Evolutionary conservation across 2,888 invertebrate genomes (phyloP).

Genomic region (Drosophila quasianomalipes): DNA sequence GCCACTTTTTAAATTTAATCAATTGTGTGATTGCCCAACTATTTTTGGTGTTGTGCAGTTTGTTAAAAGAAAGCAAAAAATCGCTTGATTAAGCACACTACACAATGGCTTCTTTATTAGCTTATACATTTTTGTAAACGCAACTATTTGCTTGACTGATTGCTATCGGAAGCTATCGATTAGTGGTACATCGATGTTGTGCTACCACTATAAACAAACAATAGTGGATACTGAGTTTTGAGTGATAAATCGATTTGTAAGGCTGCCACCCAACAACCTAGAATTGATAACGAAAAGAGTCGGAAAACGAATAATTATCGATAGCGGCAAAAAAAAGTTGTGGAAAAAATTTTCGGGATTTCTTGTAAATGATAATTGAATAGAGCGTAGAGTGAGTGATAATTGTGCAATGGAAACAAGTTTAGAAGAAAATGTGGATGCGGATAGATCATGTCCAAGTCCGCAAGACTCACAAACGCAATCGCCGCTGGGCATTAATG

Average conservation of each 20-base stretch:
- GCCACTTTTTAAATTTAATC: neutral
- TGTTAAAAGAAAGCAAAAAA: neutral
- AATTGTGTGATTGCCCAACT: neutral
- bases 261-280: neutral
- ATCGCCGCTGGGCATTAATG: slow-evolving; percentile 60
- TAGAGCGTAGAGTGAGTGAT: slow-evolving; percentile 12
- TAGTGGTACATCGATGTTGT: neutral
- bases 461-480: slow-evolving; percentile 29
- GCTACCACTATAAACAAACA: neutral
- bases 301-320: slow-evolving; percentile 47
- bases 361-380: slow-evolving; percentile 49
- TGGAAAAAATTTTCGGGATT: slow-evolving; percentile 50
- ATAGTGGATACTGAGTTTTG: neutral
- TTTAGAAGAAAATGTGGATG: slow-evolving; percentile 68
- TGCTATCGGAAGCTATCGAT: neutral
- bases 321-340: slow-evolving; percentile 69
- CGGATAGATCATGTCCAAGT: slow-evolving; percentile 51
- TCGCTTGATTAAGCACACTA: neutral
- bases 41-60: neutral
- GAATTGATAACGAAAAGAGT: slow-evolving; percentile 33
- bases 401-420: slow-evolving; percentile 64
- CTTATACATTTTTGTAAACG: neutral
- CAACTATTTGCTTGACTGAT: neutral
- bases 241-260: neutral
- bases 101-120: neutral